phyloP scores from a whole-genome alignment of 2,113 vertebrate genomes.

The Ctenodactylus gundi region DNA sequence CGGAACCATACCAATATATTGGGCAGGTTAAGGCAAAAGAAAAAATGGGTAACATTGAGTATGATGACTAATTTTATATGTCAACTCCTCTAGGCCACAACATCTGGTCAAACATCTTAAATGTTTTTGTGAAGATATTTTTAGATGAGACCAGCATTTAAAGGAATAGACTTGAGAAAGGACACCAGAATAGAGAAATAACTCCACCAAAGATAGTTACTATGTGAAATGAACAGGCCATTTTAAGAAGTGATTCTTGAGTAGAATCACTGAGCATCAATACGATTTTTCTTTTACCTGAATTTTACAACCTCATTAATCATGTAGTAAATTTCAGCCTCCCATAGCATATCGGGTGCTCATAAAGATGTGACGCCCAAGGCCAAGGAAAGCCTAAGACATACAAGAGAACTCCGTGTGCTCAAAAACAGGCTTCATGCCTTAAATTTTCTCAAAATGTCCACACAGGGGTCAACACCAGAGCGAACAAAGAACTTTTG shows the following conservation, averaged over 20 bases:
- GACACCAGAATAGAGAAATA: neutral
- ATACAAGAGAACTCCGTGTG: neutral
- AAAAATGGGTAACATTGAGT: neutral
- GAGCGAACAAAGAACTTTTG: neutral
- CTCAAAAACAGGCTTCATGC: neutral
- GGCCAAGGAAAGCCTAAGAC: slow-evolving; percentile 90
- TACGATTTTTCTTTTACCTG: slow-evolving; percentile 81
- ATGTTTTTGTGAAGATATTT: too few relatives aligned
- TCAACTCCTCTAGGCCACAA: neutral
- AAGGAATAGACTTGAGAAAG: neutral
- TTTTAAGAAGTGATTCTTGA: neutral
- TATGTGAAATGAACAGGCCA: neutral
- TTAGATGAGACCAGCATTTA: neutral
- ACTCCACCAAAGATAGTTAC: neutral
- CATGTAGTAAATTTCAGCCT: slow-evolving; percentile 90
- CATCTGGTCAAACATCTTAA: neutral
- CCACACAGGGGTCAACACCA: neutral
- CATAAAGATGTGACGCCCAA: slow-evolving; percentile 91
- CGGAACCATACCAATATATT: neutral
- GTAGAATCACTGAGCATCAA: neutral
- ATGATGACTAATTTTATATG: too few relatives aligned
- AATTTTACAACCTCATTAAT: slow-evolving; percentile 93
- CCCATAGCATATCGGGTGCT: slow-evolving; percentile 88
- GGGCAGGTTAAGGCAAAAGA: neutral
- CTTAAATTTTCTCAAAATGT: neutral